Evolutionary conservation across 2,797 vertebrate species (phyloP), one percentile per base, ranked within the genome.

Genomic region (Smutsia temminckii): DNA sequence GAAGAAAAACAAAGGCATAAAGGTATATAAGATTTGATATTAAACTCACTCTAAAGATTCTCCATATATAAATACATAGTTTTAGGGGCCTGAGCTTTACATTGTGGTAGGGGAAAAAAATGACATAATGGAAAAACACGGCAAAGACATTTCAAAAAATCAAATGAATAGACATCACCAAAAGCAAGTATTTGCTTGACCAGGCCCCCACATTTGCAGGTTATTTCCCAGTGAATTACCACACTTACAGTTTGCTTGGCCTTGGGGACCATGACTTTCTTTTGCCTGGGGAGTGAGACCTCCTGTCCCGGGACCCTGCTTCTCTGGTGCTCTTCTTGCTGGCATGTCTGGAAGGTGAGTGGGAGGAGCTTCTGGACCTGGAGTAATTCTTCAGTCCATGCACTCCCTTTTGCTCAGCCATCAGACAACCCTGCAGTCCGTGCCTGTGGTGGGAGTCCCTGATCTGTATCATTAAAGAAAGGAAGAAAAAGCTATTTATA

Each of bases 281-380:
- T 37, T 96, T 85, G 81, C 91, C 68, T 0, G 34, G 95, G 13
- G 93, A 96, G 25, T n/a, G 94, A 63, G 98, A 97, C 13, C 89
- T 92, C 53, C 97, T 97, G 89, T 83, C 89, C 2, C 94, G 92
- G 12, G 71, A 59, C 5, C 96, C 97, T 1, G 86, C 87, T 0
- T 96, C 95, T 71, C 85, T 93, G 55, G 61, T 21, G 4, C 90
- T 97, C 89, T 87, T 98, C 96, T 17, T 98, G 97, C 95, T 95
- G 2, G 59, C 5, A 17, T 90, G 97, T 84, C 97, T 98, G 49
- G 97, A 98, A 25, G 99, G 98, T 0, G 99, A 99, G 6, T 80
- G 96, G 42, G 99, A 99, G 0, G 89, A 97, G 95, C 99, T 99
- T 63, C 97, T 85, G 61, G 98, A 98, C 80, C 98, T 89, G 69